Percentiles rank a stretch among this genome's conserved stretches.
Evolutionary conservation across 2,888 invertebrate species (phyloP).

Genomic region (Diplazon laetatorius): DNA sequence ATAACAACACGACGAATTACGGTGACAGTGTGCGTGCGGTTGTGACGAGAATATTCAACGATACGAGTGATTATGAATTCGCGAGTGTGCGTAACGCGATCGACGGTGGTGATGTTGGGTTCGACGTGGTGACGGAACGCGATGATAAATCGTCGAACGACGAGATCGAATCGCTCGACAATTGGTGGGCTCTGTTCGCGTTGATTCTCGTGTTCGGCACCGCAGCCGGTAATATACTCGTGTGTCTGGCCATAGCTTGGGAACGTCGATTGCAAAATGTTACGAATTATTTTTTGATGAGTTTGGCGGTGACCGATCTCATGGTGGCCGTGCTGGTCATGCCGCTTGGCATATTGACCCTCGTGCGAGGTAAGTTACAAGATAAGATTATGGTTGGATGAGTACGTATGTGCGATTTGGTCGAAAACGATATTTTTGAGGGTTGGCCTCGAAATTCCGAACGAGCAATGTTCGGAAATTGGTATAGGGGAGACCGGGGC

Average conservation of each 20-base stretch:
- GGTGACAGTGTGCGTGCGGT: slow-evolving; percentile 64
- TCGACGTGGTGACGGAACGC: slow-evolving; percentile 39
- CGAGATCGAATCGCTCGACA: slow-evolving; percentile 81
- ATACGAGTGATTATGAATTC: slow-evolving; percentile 58
- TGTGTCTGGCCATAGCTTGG: slow-evolving; percentile 96
- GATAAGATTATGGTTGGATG: slow-evolving; percentile 14
- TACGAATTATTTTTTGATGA: slow-evolving; percentile 98
- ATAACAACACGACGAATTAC: slow-evolving; percentile 24
- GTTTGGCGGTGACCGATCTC: slow-evolving; percentile 96
- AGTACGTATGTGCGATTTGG: background rate
- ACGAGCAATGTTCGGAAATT: no score
- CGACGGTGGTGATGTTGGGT: slow-evolving; percentile 2
- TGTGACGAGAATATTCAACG: slow-evolving; percentile 67
- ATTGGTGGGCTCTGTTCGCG: slow-evolving; percentile 93
- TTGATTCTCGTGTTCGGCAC: slow-evolving; percentile 92
- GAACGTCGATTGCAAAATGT: slow-evolving; percentile 97
- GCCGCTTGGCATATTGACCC: slow-evolving; percentile 94
- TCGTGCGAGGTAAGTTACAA: slow-evolving; percentile 91
- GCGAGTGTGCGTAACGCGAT: slow-evolving; percentile 43
- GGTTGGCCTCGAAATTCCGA: no score
- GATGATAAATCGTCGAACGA: slow-evolving; percentile 10
- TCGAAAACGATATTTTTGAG: background rate
- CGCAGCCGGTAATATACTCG: slow-evolving; percentile 95
- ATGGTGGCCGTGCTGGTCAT: slow-evolving; percentile 97
- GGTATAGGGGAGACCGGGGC: no score